Conservation (phyloP, 2,113 vertebrate genomes). For the Coracopsis vasa region DNA sequence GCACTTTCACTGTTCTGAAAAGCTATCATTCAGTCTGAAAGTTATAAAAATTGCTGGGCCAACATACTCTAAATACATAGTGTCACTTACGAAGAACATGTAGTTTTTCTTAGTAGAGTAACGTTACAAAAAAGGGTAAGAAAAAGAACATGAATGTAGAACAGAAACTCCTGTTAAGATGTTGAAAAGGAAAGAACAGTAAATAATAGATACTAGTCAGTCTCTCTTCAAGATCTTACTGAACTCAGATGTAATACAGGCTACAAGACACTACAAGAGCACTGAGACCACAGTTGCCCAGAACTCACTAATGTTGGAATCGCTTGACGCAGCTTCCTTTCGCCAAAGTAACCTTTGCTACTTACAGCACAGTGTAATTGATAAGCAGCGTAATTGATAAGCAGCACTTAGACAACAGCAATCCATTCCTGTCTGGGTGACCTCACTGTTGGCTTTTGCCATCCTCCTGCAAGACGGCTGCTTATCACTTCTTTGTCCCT, state of each 20-base stretch:
- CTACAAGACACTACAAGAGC: background rate
- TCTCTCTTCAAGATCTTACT: background rate
- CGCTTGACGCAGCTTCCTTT: background rate
- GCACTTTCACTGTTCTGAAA: conserved; percentile 38
- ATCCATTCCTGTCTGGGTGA: background rate
- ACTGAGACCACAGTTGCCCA: background rate
- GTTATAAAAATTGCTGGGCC: conserved; percentile 50
- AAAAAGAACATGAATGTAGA: background rate
- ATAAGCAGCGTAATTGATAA: background rate
- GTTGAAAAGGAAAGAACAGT: background rate
- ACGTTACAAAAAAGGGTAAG: background rate
- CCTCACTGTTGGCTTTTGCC: background rate
- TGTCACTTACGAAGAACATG: background rate
- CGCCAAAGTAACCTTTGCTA: too few relatives aligned
- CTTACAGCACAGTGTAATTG: too few relatives aligned
- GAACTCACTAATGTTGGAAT: background rate
- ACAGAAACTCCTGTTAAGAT: background rate
- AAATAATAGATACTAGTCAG: background rate
- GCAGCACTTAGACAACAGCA: background rate
- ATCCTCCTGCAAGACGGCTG: background rate
- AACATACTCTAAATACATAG: conserved; percentile 22
- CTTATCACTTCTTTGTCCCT: background rate
- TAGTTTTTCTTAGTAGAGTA: background rate
- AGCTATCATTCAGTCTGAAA: conserved; percentile 36
- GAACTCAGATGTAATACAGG: background rate